Conservation (phyloP, 2,113 vertebrate genomes). For the Coptodon bakossiorum region DNA sequence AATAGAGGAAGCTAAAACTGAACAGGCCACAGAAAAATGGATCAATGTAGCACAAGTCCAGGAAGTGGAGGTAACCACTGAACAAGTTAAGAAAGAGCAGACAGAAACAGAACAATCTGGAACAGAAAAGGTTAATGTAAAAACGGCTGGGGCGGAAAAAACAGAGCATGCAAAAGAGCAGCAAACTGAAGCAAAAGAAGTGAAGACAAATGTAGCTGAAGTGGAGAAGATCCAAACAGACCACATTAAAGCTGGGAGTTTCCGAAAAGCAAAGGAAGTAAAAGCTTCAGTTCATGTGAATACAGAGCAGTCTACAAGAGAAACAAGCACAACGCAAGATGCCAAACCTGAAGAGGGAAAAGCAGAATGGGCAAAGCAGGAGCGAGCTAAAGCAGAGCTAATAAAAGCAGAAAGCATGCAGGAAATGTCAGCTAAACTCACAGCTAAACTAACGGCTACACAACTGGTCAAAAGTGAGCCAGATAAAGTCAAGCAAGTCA, state of each 20-base stretch:
- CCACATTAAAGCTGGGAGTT: not conserved
- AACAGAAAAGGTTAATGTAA: not conserved
- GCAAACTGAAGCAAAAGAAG: not conserved
- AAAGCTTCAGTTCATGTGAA: not conserved
- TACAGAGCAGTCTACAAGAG: not conserved
- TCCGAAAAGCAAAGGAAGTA: not conserved
- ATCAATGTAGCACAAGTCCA: not conserved
- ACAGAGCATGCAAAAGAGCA: not conserved
- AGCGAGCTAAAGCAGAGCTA: not conserved
- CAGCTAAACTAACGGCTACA: not conserved
- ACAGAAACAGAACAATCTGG: not conserved
- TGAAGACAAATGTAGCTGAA: not conserved
- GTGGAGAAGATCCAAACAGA: not conserved
- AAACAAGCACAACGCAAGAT: not conserved
- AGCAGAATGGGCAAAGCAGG: not conserved
- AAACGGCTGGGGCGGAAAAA: not conserved
- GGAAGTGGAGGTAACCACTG: not conserved
- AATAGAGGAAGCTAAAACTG: not conserved
- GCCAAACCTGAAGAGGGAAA: not conserved
- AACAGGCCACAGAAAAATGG: not conserved
- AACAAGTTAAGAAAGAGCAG: not conserved
- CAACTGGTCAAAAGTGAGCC: constrained; percentile 24
- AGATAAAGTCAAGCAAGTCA: constrained; percentile 45
- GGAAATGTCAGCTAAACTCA: constrained; percentile 2
- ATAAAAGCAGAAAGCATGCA: constrained; percentile 6